Percentiles rank a stretch among this genome's conserved stretches.
phyloP scores from a whole-genome alignment of 1,140 invertebrate species.

The Scylla paramamosain region DNA sequence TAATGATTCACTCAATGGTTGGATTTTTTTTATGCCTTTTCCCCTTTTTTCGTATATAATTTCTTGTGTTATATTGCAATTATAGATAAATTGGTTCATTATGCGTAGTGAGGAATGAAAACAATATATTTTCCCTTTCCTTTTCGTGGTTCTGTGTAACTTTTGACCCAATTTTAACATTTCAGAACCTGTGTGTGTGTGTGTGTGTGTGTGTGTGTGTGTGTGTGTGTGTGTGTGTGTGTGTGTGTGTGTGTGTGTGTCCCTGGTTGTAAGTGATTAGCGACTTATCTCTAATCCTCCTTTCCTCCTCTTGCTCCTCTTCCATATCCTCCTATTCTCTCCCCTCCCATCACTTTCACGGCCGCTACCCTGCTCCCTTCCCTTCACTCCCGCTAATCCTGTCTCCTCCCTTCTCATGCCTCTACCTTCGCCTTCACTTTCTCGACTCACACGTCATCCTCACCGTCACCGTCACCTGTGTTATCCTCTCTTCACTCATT shows the following conservation, averaged over 20 bases:
- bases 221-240: slow-evolving; percentile 29
- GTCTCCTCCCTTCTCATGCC: not conserved
- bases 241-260: not conserved
- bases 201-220: slow-evolving; percentile 29
- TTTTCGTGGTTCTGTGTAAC: no score
- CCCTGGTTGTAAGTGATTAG: not conserved
- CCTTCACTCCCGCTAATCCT: not conserved
- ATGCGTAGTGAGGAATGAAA: no score
- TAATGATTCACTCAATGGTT: no score
- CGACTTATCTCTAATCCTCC: not conserved
- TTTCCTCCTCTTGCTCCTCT: not conserved
- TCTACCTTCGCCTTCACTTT: slow-evolving; percentile 4
- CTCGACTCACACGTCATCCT: not conserved
- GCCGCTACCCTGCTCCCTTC: not conserved
- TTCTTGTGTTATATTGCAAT: no score
- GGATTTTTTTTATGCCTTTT: no score
- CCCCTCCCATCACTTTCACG: not conserved
- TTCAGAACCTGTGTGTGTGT: not conserved
- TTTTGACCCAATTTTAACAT: no score
- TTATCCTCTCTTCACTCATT: slow-evolving; percentile 10
- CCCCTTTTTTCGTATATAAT: no score
- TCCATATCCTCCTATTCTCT: not conserved
- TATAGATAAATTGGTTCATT: no score
- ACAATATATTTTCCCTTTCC: no score
- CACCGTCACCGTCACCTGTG: not conserved